These are phyloP conservation scores for Andrena chrysosceles DNA, from an alignment of 2,888 invertebrate species.

Conservation along the genomic window DNA sequence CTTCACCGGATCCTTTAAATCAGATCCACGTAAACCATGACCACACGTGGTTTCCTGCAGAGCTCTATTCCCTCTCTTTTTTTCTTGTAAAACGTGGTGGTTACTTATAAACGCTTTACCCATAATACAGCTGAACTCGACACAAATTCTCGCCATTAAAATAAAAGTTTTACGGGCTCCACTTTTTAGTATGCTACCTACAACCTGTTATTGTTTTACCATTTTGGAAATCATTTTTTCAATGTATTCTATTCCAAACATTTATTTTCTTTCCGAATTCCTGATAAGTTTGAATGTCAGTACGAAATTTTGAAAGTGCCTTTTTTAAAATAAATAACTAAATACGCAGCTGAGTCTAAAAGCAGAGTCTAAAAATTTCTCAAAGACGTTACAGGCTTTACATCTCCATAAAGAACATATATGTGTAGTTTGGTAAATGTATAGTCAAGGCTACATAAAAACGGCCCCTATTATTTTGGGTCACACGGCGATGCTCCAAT, in stretches of 20 bases:
- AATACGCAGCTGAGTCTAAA: no score
- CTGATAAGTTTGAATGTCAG: not conserved
- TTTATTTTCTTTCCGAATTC: not conserved
- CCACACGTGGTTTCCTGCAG: not conserved
- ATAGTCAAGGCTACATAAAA: no score
- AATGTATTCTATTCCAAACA: not conserved
- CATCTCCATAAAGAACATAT: no score
- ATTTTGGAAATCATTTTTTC: not conserved
- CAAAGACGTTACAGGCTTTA: no score
- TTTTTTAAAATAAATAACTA: not conserved
- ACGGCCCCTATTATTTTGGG: no score
- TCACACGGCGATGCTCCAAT: not conserved
- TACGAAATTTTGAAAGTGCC: not conserved
- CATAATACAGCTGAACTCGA: no score
- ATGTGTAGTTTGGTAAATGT: no score
- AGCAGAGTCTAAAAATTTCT: no score
- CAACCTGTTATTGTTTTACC: not conserved
- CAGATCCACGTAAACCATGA: not conserved
- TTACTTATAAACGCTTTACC: not conserved
- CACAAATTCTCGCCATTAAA: not conserved
- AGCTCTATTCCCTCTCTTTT: not conserved
- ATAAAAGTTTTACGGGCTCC: no score
- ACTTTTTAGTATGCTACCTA: not conserved
- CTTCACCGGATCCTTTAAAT: constrained; percentile 1
- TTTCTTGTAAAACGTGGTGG: not conserved